These are phyloP conservation scores for Sesia bembeciformis DNA, from an alignment of 2,888 invertebrate genomes.

Conservation along the genomic window DNA sequence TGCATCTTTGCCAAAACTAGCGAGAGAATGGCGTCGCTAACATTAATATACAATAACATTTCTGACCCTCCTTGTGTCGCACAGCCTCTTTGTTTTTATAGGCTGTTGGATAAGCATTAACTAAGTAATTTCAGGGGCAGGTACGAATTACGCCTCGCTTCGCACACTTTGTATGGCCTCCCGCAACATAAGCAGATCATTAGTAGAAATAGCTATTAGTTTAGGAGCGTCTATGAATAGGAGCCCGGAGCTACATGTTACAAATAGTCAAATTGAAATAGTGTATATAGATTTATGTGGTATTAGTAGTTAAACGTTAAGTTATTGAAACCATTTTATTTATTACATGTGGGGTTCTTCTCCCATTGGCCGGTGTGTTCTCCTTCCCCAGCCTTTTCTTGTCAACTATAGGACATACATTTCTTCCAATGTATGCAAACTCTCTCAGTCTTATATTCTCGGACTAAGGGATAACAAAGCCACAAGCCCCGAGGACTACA, in stretches of 20 bases:
- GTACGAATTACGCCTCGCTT: constrained; percentile 41
- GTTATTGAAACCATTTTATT: too few species aligned
- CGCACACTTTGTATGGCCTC: constrained; percentile 30
- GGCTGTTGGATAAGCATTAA: constrained; percentile 63
- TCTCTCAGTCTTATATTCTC: too few species aligned
- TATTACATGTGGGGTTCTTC: too few species aligned
- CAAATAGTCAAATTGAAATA: not conserved
- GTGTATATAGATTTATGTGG: too few species aligned
- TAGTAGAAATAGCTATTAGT: constrained; percentile 14
- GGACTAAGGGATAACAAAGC: too few species aligned
- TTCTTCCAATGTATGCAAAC: too few species aligned
- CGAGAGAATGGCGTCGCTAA: constrained; percentile 60
- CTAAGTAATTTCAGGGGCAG: constrained; percentile 48
- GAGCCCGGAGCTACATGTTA: constrained; percentile 5
- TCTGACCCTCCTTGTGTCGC: constrained; percentile 58
- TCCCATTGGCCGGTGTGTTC: too few species aligned
- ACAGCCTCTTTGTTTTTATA: constrained; percentile 65
- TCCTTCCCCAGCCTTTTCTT: too few species aligned
- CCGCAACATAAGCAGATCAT: constrained; percentile 9
- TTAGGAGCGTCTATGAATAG: constrained; percentile 7
- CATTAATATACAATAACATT: constrained; percentile 69
- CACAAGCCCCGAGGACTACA: too few species aligned
- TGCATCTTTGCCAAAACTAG: constrained; percentile 75
- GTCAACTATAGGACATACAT: too few species aligned
- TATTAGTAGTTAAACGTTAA: too few species aligned